Evolutionary conservation across 2,888 invertebrate genomes (phyloP), one percentile per base, ranked within the genome.

Genomic region (Pterostichus niger): DNA sequence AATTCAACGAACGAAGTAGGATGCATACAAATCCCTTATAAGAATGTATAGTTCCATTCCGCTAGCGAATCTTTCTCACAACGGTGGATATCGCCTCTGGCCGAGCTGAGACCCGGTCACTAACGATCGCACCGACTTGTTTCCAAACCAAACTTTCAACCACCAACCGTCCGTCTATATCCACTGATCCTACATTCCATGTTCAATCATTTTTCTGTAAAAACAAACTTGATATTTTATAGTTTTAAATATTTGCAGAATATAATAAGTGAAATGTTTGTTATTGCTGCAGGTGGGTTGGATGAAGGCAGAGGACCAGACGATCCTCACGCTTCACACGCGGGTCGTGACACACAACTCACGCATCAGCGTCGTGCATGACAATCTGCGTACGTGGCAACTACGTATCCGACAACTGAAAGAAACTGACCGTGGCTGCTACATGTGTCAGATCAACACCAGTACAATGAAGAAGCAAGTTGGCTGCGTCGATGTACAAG

Each of bases 401-500:
- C 91, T 95, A 49, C 94, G 94, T 88, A 94, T 95, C 85, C 89
- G 94, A 68, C 94, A 94, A 77, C 91, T 95, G 85, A 93, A 93
- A 89, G 94, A 95, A 85, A 92, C 94, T 77, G 95, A 95, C 88
- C 92, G 94, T 84, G 95, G 95, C 7, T 95, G 95, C 87, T 95
- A 95, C 89, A 95, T 95, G 95, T 95, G 95, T 88, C 95, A 95
- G 90, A 94, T 95, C 85, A 95, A 95, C 89, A 95, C 95, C 2
- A 93, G 91, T 85, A 93, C 93, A 82, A 95, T 95, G 95, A 94
- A 94, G 90, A 95, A 94, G 87, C 94, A 94, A 89, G 92, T 94
- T 82, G 95, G 95, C 80, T 95, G 95, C 88, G 93, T 95, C 80
- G 95, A 95, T 90, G 95, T 95, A 31, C 92, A 94, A 88, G 95